Conservation (phyloP, 2,113 vertebrate species). For the Psilopogon haemacephalus region DNA sequence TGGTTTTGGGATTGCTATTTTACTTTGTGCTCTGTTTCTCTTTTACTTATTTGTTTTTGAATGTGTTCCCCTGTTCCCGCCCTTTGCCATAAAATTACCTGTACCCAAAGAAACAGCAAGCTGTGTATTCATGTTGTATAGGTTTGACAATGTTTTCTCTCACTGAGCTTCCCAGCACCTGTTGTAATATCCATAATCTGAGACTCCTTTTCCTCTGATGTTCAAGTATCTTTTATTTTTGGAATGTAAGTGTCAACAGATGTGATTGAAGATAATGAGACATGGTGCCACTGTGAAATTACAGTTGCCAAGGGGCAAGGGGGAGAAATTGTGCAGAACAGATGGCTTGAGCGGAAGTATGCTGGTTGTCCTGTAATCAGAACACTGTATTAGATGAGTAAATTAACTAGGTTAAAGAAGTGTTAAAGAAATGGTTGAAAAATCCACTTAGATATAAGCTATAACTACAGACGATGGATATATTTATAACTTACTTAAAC, state of each 20-base stretch:
- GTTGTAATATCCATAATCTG: slow-evolving; percentile 48
- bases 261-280: slow-evolving; percentile 41
- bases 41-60: slow-evolving; percentile 41
- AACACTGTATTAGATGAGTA: neutral
- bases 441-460: neutral
- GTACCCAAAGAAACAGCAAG: slow-evolving; percentile 45
- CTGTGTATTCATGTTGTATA: slow-evolving; percentile 23
- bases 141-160: slow-evolving; percentile 36
- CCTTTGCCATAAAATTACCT: slow-evolving; percentile 39
- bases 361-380: neutral
- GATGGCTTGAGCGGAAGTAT: neutral
- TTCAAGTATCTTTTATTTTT: slow-evolving; percentile 30
- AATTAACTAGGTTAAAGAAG: neutral
- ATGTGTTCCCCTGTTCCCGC: slow-evolving; percentile 25
- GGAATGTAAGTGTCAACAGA: slow-evolving; percentile 34
- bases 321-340: neutral
- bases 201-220: neutral
- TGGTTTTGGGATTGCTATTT: neutral
- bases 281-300: neutral
- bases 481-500: neutral
- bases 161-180: slow-evolving; percentile 40
- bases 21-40: slow-evolving; percentile 17
- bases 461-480: neutral
- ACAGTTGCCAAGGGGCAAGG: accelerated
- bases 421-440: neutral